Evolutionary conservation across 1,140 invertebrate genomes (phyloP).

Genomic region (Triops longicaudatus): DNA sequence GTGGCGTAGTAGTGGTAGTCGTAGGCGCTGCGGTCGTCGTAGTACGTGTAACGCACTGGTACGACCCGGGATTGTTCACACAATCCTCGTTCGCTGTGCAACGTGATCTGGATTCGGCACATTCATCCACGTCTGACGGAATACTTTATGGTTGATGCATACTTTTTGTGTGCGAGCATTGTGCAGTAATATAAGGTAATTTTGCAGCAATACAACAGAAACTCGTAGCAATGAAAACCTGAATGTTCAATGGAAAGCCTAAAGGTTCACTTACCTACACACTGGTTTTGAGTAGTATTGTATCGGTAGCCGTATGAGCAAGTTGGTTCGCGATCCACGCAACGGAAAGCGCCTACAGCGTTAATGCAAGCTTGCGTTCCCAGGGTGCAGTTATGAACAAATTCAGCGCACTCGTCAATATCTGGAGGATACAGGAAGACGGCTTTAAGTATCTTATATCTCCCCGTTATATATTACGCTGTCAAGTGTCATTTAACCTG

Average conservation of each 20-base stretch:
- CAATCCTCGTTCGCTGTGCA: conserved; percentile 34
- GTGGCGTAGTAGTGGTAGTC: conserved; percentile 6
- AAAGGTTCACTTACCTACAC: conserved; percentile 45
- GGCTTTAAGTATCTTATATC: not conserved
- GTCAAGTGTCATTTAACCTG: not conserved
- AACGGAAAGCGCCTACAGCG: conserved; percentile 56
- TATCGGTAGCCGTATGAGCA: conserved; percentile 61
- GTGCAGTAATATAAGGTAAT: conserved; percentile 19
- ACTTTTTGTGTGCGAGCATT: conserved; percentile 14
- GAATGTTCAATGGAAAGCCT: too few relatives aligned
- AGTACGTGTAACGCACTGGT: conserved; percentile 34
- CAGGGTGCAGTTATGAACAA: conserved; percentile 50
- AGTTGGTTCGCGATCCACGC: conserved; percentile 40
- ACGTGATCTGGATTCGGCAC: conserved; percentile 38
- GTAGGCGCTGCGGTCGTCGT: conserved; percentile 6
- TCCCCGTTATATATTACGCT: not conserved
- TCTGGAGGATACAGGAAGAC: conserved; percentile 41
- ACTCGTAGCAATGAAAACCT: too few relatives aligned
- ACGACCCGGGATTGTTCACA: conserved; percentile 38
- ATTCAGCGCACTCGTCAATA: conserved; percentile 58
- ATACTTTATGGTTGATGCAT: conserved; percentile 21
- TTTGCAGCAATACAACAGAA: too few relatives aligned
- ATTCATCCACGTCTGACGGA: conserved; percentile 52
- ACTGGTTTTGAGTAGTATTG: conserved; percentile 44
- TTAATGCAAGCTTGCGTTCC: conserved; percentile 59